Conservation (phyloP, 2,888 invertebrate genomes). For the Nasonovia ribisnigri region DNA sequence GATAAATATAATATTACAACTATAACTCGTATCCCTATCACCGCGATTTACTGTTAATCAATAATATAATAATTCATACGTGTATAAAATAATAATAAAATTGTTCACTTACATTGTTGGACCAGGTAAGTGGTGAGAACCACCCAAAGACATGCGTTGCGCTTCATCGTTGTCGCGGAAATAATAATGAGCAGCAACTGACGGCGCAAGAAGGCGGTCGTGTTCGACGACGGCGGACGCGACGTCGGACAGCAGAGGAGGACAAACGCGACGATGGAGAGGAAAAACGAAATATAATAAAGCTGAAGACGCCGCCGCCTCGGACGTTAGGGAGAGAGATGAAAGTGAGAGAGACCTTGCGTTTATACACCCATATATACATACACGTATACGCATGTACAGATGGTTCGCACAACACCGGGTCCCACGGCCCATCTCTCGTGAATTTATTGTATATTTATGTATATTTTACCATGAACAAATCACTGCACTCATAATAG, state of each 20-base stretch:
- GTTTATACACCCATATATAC: not conserved
- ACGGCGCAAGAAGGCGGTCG: conserved; percentile 13
- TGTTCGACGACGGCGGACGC: conserved; percentile 20
- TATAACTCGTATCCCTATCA: not conserved
- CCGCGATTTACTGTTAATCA: not conserved
- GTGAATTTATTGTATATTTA: not conserved
- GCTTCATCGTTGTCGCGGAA: conserved; percentile 62
- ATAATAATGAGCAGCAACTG: conserved; percentile 31
- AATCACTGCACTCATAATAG: not conserved
- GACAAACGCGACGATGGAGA: conserved; percentile 17
- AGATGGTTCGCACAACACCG: conserved; percentile 38
- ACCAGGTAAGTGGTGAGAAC: conserved; percentile 47
- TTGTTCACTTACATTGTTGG: conserved; percentile 59
- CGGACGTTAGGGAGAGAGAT: conserved; percentile 41
- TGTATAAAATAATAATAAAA: not conserved
- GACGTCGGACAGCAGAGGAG: conserved; percentile 7
- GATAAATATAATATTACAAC: not conserved
- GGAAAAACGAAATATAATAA: conserved; percentile 57
- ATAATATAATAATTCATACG: not conserved
- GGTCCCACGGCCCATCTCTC: conserved; percentile 47
- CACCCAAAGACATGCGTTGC: conserved; percentile 64
- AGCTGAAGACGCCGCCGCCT: conserved; percentile 35
- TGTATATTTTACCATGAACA: not conserved
- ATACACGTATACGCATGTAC: not conserved
- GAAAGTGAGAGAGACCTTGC: conserved; percentile 49